Base-by-base conservation (phyloP, 2,797 vertebrate genomes). In the Florisuga fusca region DNA sequence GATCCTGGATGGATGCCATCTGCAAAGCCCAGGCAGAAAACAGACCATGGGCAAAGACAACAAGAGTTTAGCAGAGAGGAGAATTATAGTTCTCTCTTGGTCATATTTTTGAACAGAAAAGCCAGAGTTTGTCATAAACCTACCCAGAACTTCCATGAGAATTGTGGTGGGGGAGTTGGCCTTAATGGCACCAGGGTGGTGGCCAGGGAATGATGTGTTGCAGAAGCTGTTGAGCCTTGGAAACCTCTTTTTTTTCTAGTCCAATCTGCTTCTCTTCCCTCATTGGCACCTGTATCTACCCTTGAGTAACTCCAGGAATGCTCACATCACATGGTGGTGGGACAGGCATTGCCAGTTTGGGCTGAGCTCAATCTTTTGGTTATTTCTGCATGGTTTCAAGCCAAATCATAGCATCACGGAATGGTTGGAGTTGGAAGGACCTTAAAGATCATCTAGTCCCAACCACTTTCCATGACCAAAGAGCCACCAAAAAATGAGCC, bases 1-100 rank as follows among this genome's bases (percentile, higher is more conserved):
- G n/a, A n/a, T n/a, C 26, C n/a, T 69, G n/a, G n/a, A n/a, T n/a
- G n/a, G n/a, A n/a, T 31, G 27, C 41, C 58, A 57, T 20, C 53
- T 63, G 38, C 61, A 81, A 74, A 91, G 31, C 8, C 34, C 48
- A 53, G 86, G 10, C 10, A 50, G 45, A 88, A 77, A 80, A 25
- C 6, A 51, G 27, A 54, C 19, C 25, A n/a, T 18, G 16, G 55
- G 10, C 31, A 83, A 59, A 75, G 23, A 12, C 46, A 64, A 19
- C 9, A 41, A 33, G 20, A 59, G 8, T 13, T 21, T 45, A 62
- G 23, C 1, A 15, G 23, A 66, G 25, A 38, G 13, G 16, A 69
- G 18, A 63, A 22, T 0, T 2, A 18, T 1, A 1, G 3, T 11
- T 31, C 20, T 25, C n/a, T 80, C n/a, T 57, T 18, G n/a, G 12